phyloP scores from a whole-genome alignment of 2,888 invertebrate genomes.

The Ochlodes sylvanus region DNA sequence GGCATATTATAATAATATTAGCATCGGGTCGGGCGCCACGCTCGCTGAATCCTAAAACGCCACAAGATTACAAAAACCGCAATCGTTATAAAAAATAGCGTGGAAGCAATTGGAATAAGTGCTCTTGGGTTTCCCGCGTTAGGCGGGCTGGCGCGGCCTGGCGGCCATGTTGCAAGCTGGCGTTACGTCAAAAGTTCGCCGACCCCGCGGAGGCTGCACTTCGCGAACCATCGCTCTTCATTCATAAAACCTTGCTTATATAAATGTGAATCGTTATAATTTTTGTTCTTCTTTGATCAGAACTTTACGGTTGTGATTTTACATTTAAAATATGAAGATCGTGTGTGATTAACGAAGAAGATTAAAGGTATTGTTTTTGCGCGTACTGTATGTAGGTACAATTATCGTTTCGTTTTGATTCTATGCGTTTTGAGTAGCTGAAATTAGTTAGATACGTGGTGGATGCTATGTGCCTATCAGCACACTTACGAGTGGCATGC shows the following conservation, averaged over 20 bases:
- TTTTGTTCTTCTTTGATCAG: constrained; percentile 40
- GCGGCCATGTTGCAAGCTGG: constrained; percentile 56
- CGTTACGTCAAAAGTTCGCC: constrained; percentile 46
- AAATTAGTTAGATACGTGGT: background rate
- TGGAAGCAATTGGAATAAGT: constrained; percentile 71
- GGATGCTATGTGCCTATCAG: no score
- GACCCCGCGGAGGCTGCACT: constrained; percentile 48
- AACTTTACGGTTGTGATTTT: constrained; percentile 37
- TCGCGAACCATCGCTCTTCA: constrained; percentile 46
- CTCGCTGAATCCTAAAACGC: constrained; percentile 48
- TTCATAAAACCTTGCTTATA: constrained; percentile 48
- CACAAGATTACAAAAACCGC: constrained; percentile 51
- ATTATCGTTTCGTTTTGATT: background rate
- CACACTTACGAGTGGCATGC: no score
- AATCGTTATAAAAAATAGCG: constrained; percentile 56
- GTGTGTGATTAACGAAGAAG: constrained; percentile 12
- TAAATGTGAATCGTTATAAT: constrained; percentile 42
- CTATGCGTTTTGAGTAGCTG: background rate
- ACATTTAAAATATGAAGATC: constrained; percentile 22
- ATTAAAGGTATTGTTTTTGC: constrained; percentile 10
- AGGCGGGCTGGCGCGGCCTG: constrained; percentile 48
- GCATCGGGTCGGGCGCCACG: constrained; percentile 38
- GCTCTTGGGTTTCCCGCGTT: constrained; percentile 68
- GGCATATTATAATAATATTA: constrained; percentile 18
- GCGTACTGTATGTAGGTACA: constrained; percentile 1